Conservation (phyloP, 2,113 vertebrate genomes). For the Columbina picui region DNA sequence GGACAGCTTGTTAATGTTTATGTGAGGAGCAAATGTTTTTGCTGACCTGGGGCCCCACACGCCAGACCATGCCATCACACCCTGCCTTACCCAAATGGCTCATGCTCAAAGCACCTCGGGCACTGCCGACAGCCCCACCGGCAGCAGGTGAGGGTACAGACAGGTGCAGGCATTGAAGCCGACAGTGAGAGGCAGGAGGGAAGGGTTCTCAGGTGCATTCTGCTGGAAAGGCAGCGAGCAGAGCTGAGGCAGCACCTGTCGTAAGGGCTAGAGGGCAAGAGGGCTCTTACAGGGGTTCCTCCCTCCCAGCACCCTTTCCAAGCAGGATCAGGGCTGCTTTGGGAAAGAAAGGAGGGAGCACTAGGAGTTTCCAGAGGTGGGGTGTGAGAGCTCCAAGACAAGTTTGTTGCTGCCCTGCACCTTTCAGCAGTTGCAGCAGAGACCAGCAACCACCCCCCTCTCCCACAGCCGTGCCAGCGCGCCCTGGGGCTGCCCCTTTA, state of each 20-base stretch:
- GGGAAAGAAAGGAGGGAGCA: not conserved
- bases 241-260: not conserved
- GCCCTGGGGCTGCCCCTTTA: not conserved
- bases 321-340: not conserved
- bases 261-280: not conserved
- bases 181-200: not conserved
- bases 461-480: too few relatives aligned
- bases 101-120: rapidly evolving
- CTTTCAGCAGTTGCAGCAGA: not conserved
- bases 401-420: not conserved
- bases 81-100: not conserved
- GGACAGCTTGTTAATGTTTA: slow-evolving; percentile 5
- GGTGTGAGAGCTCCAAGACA: too few relatives aligned
- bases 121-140: not conserved
- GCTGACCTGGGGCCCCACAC: not conserved
- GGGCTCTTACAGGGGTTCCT: not conserved
- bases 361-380: not conserved
- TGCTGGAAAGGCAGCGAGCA: not conserved
- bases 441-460: not conserved
- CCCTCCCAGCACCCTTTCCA: not conserved
- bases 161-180: not conserved
- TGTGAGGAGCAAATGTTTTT: not conserved
- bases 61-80: not conserved
- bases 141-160: not conserved
- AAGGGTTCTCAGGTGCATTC: not conserved